Evolutionary conservation across 2,113 vertebrate species (phyloP).

Genomic region (Pangasianodon hypophthalmus): DNA sequence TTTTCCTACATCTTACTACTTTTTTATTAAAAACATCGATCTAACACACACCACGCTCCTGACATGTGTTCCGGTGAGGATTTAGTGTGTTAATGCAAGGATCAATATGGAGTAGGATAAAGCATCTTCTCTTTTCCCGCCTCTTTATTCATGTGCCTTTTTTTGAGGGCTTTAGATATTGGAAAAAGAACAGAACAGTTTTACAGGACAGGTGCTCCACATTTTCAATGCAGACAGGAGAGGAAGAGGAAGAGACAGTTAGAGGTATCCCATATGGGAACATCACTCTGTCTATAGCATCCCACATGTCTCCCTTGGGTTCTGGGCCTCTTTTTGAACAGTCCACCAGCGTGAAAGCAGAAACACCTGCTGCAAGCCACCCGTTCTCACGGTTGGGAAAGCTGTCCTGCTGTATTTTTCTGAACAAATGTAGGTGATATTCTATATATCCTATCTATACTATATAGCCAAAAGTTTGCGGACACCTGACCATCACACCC

Average conservation of each 20-base stretch:
- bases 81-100: constrained; percentile 58
- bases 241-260: constrained; percentile 2
- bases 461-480: background rate
- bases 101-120: constrained; percentile 57
- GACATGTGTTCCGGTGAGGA: constrained; percentile 64
- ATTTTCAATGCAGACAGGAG: constrained; percentile 26
- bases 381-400: background rate
- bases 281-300: constrained; percentile 9
- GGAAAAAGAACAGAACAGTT: constrained; percentile 12
- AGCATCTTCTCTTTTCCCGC: background rate
- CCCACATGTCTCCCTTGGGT: background rate
- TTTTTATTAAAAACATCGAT: constrained; percentile 68
- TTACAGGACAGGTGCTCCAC: constrained; percentile 22
- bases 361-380: constrained; percentile 5
- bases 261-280: constrained; percentile 7
- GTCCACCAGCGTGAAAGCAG: background rate
- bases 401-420: background rate
- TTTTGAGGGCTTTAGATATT: background rate
- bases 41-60: constrained; percentile 54
- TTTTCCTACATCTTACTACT: constrained; percentile 49
- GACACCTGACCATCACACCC: background rate
- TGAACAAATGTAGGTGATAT: background rate
- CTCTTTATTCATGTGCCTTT: constrained; percentile 12
- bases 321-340: constrained; percentile 1
- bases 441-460: background rate